phyloP scores from a whole-genome alignment of 2,113 vertebrate species.

The Carassius gibelio region DNA sequence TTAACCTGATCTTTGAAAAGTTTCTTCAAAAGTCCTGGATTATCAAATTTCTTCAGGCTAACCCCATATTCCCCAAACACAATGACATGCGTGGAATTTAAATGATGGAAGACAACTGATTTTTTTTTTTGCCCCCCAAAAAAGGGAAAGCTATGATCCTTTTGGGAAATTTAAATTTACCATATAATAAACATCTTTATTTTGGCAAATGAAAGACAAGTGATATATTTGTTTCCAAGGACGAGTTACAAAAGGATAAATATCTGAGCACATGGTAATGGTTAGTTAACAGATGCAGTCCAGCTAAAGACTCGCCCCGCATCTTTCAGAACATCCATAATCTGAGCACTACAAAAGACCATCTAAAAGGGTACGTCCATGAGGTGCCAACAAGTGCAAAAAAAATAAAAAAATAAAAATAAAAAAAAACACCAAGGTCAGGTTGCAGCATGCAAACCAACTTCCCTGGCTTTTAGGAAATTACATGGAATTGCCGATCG shows the following conservation, averaged over 20 bases:
- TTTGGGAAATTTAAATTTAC: not conserved
- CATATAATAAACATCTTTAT: not conserved
- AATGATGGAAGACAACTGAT: not conserved
- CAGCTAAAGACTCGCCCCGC: constrained; percentile 3
- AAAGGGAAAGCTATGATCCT: no score
- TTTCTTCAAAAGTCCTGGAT: no score
- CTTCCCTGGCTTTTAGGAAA: not conserved
- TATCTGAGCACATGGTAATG: constrained; percentile 2
- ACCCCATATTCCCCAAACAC: not conserved
- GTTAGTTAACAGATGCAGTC: constrained; percentile 31
- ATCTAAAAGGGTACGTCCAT: not conserved
- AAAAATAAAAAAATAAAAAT: no score
- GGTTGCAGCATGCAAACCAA: constrained; percentile 24
- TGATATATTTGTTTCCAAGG: not conserved
- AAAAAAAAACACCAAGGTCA: not conserved
- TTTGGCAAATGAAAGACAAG: not conserved
- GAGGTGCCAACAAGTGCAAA: not conserved
- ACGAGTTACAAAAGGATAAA: not conserved
- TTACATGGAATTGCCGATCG: not conserved
- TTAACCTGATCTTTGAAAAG: not conserved
- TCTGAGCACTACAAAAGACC: constrained; percentile 16
- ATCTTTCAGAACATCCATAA: constrained; percentile 16
- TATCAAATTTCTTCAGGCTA: no score
- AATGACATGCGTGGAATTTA: not conserved
- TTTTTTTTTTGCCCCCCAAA: no score